Base-by-base conservation (phyloP, 92 coral and sea anemone genomes). In the Virgularia gustaviana region DNA sequence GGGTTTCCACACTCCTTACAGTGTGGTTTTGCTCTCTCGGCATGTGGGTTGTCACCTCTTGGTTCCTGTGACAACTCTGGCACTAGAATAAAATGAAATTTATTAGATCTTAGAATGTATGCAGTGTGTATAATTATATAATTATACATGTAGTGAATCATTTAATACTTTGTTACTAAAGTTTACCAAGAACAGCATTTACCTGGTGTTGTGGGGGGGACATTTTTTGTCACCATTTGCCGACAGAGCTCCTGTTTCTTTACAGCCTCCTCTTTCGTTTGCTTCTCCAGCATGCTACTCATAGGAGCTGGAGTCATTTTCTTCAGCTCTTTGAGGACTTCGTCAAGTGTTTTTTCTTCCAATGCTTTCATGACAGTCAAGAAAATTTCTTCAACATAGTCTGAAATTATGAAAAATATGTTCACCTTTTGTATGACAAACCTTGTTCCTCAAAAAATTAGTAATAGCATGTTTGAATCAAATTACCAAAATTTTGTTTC, bases 191-290 rank as follows among this genome's bases (percentile, higher is more conserved):
- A 8, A 49, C 49, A 29, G 44, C 35, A 47, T 67, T 55, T 56
- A 78, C 71, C 79, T n/a, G 83, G 37, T 39, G 83, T 43, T 43
- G 78, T 76, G 32, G 77, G 77, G 52, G 82, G 86, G n/a, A 82
- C 86, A 53, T 83, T 80, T 72, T 47, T 28, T 15, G 67, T 81
- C 3, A 47, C 49, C 57, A 52, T 79, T 41, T 35, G 38, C 39
- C 58, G 44, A 34, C 81, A 64, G 28, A 37, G 44, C 2, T 22
- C 32, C 35, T 68, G 53, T 49, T 78, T 77, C 30, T 36, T 36
- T 2, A 78, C 59, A 29, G 78, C 78, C 65, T 78, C 83, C 62
- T 78, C 71, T 41, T 51, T 57, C 11, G 78, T 32, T 22, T 78
- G 83, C 65, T 35, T 70, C 31, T 56, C 44, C 45, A 78, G 41